Evolutionary conservation across 1,140 invertebrate species (phyloP), one percentile per base, ranked within the genome.

Genomic region (Oryzaephilus surinamensis): DNA sequence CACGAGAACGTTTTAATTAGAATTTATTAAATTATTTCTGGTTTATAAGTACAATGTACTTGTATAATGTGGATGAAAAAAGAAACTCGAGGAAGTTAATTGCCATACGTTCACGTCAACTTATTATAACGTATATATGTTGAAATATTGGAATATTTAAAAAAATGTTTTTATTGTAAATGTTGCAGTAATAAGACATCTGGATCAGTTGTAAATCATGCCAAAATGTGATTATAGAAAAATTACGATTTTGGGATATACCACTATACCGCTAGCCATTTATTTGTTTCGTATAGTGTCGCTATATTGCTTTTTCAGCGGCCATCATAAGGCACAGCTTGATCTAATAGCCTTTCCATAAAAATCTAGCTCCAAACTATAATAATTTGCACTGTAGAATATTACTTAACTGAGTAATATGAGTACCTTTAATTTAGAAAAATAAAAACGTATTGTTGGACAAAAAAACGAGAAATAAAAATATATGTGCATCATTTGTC

Each of bases 241-340:
- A n/a, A n/a, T n/a, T n/a, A n/a, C n/a, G n/a, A n/a, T n/a, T 24
- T 11, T 24, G 23, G 10, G 10, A 24, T 24, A 8, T 10, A 24
- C 8, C 10, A 1, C 23, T 11, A 24, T 24, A 11, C 8, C 4
- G 23, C 15, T 16, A 36, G 12, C 41, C 48, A 47, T 47, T 50
- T 50, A 50, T 50, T 47, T 47, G 48, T 50, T 47, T 47, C 41
- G n/a, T n/a, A 37, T 47, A 39, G 33, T 48, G 20, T 34, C 41
- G 34, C 37, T 43, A 51, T 48, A 51, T 51, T 51, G 41, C 49
- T 45, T 51, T 48, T 45, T 40, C 46, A 31, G 41, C 24, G 32
- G 45, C 45, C 41, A 46, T 46, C 39, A 41, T 45, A 34, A 36
- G 38, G 32, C 48, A 45, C 35, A 48, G 47, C 42, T 51, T 51